These are phyloP conservation scores for Elanoides forficatus DNA, from an alignment of 2,113 vertebrate genomes.

Conservation along the genomic window DNA sequence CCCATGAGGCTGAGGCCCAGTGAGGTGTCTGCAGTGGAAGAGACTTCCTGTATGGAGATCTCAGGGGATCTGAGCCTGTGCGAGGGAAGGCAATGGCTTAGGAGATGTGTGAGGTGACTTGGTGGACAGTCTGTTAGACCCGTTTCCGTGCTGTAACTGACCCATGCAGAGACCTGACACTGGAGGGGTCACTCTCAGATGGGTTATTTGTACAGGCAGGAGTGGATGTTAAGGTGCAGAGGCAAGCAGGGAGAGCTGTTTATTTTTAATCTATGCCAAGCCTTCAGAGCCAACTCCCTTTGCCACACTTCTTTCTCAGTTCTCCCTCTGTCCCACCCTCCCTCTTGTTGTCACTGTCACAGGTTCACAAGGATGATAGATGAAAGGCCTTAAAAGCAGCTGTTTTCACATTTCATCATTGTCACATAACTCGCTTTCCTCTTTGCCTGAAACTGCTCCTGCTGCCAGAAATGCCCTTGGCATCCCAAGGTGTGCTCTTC, in stretches of 20 bases:
- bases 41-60: background rate
- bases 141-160: background rate
- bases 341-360: slow-evolving; percentile 24
- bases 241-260: background rate
- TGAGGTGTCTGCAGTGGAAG: background rate
- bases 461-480: slow-evolving; percentile 42
- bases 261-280: background rate
- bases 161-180: background rate
- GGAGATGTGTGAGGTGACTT: background rate
- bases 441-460: background rate
- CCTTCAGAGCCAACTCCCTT: background rate
- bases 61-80: background rate
- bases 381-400: slow-evolving; percentile 50
- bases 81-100: background rate
- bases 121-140: background rate
- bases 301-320: background rate
- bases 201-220: background rate
- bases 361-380: slow-evolving; percentile 44
- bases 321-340: background rate
- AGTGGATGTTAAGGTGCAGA: background rate
- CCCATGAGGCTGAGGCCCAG: background rate
- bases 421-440: slow-evolving; percentile 15
- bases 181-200: background rate
- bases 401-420: slow-evolving; percentile 51
- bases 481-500: background rate